Percentiles rank a stretch among this genome's conserved stretches.
Evolutionary conservation across 1,140 invertebrate genomes (phyloP).

Genomic region (Mesaphorura yosii): DNA sequence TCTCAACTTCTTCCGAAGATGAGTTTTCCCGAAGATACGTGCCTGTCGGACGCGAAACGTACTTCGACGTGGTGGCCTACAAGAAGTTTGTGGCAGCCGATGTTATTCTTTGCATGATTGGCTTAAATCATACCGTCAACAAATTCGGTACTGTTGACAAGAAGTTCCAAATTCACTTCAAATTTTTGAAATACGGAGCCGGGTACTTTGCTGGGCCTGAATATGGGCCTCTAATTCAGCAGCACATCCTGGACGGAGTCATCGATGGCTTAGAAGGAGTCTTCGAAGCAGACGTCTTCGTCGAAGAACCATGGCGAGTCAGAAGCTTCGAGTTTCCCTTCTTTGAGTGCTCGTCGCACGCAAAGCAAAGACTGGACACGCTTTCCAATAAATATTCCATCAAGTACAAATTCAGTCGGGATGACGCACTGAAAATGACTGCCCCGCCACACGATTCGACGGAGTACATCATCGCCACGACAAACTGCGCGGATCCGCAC

Average conservation of each 20-base stretch:
- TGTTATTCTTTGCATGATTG: conserved; percentile 8
- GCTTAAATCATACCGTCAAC: conserved; percentile 4
- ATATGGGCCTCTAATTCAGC: background rate
- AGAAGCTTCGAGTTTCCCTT: conserved; percentile 20
- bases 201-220: conserved; percentile 18
- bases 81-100: conserved; percentile 15
- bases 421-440: conserved; percentile 17
- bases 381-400: conserved; percentile 5
- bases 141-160: too few species aligned
- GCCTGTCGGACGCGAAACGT: background rate
- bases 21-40: background rate
- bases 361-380: background rate
- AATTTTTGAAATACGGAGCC: conserved; percentile 19
- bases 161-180: conserved; percentile 8
- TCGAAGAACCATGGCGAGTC: background rate
- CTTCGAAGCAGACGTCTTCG: background rate
- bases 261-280: conserved; percentile 9
- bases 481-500: conserved; percentile 19
- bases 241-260: conserved; percentile 7
- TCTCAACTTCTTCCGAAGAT: too few species aligned
- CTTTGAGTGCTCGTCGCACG: background rate
- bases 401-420: background rate
- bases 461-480: conserved; percentile 14
- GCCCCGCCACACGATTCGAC: background rate
- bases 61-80: conserved; percentile 8